Conservation (phyloP, 2,113 vertebrate genomes). For the Phodopus roborovskii region DNA sequence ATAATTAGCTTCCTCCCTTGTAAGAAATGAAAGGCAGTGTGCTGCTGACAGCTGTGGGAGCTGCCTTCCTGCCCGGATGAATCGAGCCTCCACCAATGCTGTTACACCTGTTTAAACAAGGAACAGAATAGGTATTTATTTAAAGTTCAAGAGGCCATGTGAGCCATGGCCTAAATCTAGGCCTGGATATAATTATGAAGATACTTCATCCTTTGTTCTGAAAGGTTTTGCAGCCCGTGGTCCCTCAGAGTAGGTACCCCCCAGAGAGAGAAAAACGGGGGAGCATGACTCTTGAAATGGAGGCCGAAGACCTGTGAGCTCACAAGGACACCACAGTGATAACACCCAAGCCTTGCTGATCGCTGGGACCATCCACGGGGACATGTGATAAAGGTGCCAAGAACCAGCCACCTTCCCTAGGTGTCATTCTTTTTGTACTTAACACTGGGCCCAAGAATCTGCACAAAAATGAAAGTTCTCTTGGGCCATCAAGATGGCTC, state of each 20-base stretch:
- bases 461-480: not conserved
- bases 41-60: slow-evolving; percentile 72
- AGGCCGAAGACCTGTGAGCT: not conserved
- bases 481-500: not conserved
- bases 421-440: not conserved
- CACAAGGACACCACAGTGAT: fast-evolving
- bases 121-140: slow-evolving; percentile 78
- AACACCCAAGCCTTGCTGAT: not conserved
- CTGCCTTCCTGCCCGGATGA: slow-evolving; percentile 72
- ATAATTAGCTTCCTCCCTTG: slow-evolving; percentile 71
- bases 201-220: slow-evolving; percentile 79
- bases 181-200: slow-evolving; percentile 75
- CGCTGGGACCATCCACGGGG: not conserved
- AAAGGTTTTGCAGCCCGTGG: slow-evolving; percentile 66
- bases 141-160: slow-evolving; percentile 76
- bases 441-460: not conserved
- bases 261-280: not conserved
- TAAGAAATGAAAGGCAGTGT: slow-evolving; percentile 72
- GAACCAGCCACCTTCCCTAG: not conserved
- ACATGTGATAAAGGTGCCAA: not conserved
- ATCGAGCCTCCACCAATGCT: slow-evolving; percentile 70
- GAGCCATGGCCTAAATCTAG: slow-evolving; percentile 76
- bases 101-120: slow-evolving; percentile 85
- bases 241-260: not conserved
- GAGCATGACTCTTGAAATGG: fast-evolving